phyloP scores from a whole-genome alignment of 2,888 invertebrate genomes.

The Napeogenes inachia region DNA sequence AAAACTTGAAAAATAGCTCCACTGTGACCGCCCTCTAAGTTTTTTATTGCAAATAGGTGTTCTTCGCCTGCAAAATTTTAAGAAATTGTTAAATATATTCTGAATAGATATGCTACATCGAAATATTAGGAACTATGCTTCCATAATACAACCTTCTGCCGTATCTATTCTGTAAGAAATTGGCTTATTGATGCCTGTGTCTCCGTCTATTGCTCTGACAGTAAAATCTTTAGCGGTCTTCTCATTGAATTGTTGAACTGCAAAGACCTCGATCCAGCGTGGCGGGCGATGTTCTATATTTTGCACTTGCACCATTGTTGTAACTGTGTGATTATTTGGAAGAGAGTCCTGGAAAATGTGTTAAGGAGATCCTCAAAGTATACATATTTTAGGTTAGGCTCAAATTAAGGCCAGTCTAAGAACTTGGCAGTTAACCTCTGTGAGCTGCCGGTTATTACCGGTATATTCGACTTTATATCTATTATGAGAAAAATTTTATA shows the following conservation, averaged over 20 bases:
- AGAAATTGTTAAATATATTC: background rate
- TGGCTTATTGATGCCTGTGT: slow-evolving; percentile 74
- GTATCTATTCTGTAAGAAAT: slow-evolving; percentile 72
- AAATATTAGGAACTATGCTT: background rate
- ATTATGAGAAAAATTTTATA: too few relatives aligned
- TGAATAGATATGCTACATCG: background rate
- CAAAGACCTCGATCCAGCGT: slow-evolving; percentile 76
- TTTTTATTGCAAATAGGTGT: slow-evolving; percentile 55
- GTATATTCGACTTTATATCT: too few relatives aligned
- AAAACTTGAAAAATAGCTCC: slow-evolving; percentile 56
- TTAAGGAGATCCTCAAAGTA: background rate
- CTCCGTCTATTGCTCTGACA: slow-evolving; percentile 79
- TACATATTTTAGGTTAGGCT: too few relatives aligned
- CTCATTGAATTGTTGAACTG: slow-evolving; percentile 77
- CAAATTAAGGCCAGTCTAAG: too few relatives aligned
- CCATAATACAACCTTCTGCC: slow-evolving; percentile 45
- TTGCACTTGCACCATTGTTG: slow-evolving; percentile 74
- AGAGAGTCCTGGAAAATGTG: slow-evolving; percentile 55
- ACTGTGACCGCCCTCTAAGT: slow-evolving; percentile 45
- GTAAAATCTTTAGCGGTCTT: slow-evolving; percentile 61
- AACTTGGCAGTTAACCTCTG: too few relatives aligned
- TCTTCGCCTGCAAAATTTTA: slow-evolving; percentile 38
- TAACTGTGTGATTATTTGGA: slow-evolving; percentile 59
- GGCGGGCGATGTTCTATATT: slow-evolving; percentile 79
- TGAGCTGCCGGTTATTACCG: too few relatives aligned